phyloP scores from a whole-genome alignment of 2,888 invertebrate species.

The Callinectes sapidus region DNA sequence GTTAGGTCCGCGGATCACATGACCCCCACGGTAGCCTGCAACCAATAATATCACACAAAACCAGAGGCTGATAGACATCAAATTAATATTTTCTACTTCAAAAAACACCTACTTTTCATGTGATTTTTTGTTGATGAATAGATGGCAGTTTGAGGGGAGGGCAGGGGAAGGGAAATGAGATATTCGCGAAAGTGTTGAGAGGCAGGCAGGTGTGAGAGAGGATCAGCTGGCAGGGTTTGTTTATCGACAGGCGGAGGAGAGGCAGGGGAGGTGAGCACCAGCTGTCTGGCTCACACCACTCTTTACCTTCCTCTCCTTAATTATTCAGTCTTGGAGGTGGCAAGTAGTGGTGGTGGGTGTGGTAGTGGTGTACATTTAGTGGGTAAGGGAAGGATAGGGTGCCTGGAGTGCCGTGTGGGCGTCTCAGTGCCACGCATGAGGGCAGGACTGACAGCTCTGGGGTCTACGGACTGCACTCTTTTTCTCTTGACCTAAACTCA shows the following conservation, averaged over 20 bases:
- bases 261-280: neutral
- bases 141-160: neutral
- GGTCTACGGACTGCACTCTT: neutral
- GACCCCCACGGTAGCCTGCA: no score
- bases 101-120: no score
- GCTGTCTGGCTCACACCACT: neutral
- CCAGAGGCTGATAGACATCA: no score
- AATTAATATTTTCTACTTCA: no score
- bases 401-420: neutral
- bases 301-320: neutral
- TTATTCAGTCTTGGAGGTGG: neutral
- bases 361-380: neutral
- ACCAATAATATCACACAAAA: no score
- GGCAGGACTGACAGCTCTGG: neutral
- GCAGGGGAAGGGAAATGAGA: neutral
- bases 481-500: no score
- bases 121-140: neutral
- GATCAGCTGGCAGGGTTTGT: conserved; percentile 50
- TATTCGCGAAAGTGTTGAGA: neutral
- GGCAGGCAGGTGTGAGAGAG: conserved; percentile 44
- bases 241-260: conserved; percentile 10
- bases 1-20: neutral
- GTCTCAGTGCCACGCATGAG: neutral
- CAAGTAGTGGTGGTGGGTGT: neutral
- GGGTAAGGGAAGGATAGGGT: neutral